These are phyloP conservation scores for Drosophila ananassae DNA, from an alignment of 1,140 invertebrate species.

Conservation along the genomic window DNA sequence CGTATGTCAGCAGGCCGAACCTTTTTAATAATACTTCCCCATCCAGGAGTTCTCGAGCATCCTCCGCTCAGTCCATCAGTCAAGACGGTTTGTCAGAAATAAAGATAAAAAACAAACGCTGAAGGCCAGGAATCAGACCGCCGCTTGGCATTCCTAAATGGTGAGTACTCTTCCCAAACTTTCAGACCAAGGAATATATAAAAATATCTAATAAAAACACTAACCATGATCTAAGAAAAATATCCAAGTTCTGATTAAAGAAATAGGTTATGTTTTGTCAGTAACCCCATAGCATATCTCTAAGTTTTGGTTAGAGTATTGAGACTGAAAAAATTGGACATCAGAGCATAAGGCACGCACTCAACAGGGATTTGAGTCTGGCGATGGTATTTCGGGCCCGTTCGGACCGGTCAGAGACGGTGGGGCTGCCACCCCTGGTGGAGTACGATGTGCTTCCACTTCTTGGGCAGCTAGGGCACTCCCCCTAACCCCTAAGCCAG, in stretches of 20 bases:
- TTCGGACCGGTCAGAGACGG: conserved; percentile 20
- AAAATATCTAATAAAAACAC: too few species aligned
- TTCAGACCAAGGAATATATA: not conserved
- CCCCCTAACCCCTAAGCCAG: conserved; percentile 47
- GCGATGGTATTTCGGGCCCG: conserved; percentile 9
- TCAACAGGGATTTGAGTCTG: conserved; percentile 65
- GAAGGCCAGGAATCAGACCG: conserved; percentile 9
- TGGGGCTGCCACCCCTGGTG: not conserved
- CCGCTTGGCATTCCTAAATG: not conserved
- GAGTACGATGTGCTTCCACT: conserved; percentile 3
- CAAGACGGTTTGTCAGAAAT: conserved; percentile 57
- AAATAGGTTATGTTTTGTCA: too few species aligned
- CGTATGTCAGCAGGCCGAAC: conserved; percentile 67
- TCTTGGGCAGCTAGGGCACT: conserved; percentile 33
- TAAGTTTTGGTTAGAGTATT: conserved; percentile 6
- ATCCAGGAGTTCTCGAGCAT: conserved; percentile 31
- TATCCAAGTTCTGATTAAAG: too few species aligned
- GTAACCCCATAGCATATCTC: conserved; percentile 6
- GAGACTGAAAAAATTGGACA: conserved; percentile 53
- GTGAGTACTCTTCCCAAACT: not conserved
- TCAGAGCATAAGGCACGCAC: conserved; percentile 67
- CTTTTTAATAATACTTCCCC: conserved; percentile 76
- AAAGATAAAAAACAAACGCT: conserved; percentile 50
- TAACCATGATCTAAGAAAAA: too few species aligned
- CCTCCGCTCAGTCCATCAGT: conserved; percentile 20